Percentiles rank a stretch among this genome's conserved stretches.
phyloP scores from a whole-genome alignment of 2,797 vertebrate genomes.

The Lemur catta region DNA sequence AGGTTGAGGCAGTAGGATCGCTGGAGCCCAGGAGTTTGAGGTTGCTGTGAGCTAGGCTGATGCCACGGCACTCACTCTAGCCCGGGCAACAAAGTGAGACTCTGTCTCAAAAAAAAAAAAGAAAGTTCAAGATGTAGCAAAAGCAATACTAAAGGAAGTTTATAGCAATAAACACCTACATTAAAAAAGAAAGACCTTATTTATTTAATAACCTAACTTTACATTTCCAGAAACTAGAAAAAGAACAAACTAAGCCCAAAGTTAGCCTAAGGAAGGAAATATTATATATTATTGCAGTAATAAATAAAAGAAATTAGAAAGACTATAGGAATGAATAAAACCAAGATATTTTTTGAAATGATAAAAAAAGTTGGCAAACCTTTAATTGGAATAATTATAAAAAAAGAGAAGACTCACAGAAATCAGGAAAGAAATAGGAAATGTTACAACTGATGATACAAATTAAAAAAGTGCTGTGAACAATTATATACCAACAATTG shows the following conservation, averaged over 20 bases:
- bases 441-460: not conserved
- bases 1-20: no score
- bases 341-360: not conserved
- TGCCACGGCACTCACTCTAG: no score
- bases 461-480: not conserved
- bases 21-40: no score
- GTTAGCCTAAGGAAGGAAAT: not conserved
- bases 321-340: not conserved
- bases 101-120: no score
- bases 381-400: not conserved
- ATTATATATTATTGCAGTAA: not conserved
- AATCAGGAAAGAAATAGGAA: not conserved
- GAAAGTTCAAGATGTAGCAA: not conserved
- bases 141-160: not conserved
- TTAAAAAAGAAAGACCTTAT: not conserved
- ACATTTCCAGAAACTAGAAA: not conserved
- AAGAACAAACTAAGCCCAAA: not conserved
- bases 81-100: no score
- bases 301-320: not conserved
- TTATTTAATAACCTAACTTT: not conserved
- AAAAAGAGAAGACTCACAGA: not conserved
- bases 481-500: not conserved
- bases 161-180: not conserved
- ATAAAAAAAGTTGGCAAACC: not conserved
- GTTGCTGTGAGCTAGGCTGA: no score